Evolutionary conservation across 2,888 invertebrate species (phyloP).

Genomic region (Drosophila phalerata): DNA sequence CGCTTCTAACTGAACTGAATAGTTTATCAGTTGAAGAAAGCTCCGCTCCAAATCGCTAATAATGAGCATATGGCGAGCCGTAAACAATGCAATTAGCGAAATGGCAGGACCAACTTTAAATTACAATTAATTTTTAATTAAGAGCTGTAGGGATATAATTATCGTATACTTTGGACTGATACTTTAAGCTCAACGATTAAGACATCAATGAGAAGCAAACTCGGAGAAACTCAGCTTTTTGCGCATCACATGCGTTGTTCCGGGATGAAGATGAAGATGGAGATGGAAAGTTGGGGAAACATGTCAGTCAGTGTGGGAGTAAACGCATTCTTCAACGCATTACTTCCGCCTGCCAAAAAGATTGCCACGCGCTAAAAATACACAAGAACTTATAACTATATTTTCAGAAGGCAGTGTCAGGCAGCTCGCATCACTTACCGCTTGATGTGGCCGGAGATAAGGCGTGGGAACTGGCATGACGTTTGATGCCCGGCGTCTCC

Average conservation of each 20-base stretch:
- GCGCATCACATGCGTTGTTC: constrained; percentile 53
- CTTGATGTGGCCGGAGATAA: constrained; percentile 61
- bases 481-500: constrained; percentile 72
- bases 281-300: constrained; percentile 25
- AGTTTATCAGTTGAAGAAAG: background rate
- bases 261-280: constrained; percentile 23
- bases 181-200: constrained; percentile 20
- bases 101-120: constrained; percentile 51
- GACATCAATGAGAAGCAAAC: constrained; percentile 28
- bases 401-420: background rate
- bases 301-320: constrained; percentile 22
- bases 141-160: constrained; percentile 47
- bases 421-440: constrained; percentile 48
- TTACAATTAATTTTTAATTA: constrained; percentile 72
- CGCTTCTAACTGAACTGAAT: background rate
- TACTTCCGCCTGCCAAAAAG: constrained; percentile 71
- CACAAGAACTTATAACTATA: constrained; percentile 1
- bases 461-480: constrained; percentile 80
- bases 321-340: constrained; percentile 26
- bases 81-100: constrained; percentile 51
- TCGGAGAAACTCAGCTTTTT: constrained; percentile 36
- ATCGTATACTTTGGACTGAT: constrained; percentile 40
- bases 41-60: constrained; percentile 23
- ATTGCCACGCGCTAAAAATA: constrained; percentile 62
- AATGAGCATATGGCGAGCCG: constrained; percentile 55